Conservation (phyloP, 2,888 invertebrate species). For the Deroplatys truncata region DNA sequence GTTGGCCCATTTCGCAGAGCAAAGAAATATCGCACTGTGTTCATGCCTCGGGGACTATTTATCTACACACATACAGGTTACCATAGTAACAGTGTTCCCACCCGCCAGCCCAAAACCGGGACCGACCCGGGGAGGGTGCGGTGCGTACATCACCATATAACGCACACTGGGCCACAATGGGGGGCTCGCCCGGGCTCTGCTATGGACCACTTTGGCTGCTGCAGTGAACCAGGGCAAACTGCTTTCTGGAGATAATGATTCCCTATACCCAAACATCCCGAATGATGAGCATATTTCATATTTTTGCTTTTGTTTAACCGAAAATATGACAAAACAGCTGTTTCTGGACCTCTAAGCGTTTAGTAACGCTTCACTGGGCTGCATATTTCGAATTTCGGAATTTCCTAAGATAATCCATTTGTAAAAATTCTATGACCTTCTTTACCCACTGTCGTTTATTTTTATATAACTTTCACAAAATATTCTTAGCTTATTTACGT, state of each 20-base stretch:
- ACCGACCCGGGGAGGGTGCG: neutral
- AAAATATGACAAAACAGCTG: no score
- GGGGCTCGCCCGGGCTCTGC: neutral
- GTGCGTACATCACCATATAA: neutral
- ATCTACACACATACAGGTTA: neutral
- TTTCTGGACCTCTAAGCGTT: no score
- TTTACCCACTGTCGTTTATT: no score
- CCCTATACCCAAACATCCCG: no score
- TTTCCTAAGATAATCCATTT: no score
- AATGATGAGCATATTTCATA: no score
- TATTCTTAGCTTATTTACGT: no score
- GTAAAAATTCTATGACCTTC: no score
- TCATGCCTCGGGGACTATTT: neutral
- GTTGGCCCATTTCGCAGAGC: neutral
- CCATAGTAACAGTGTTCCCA: neutral
- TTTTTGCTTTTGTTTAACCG: no score
- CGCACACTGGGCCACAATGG: neutral
- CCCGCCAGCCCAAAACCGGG: neutral
- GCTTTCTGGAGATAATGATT: neutral
- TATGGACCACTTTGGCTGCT: neutral
- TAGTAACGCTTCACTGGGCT: no score
- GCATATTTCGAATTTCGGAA: no score
- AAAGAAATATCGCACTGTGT: neutral
- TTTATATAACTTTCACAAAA: no score
- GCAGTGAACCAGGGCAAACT: neutral